phyloP scores from a whole-genome alignment of 2,888 invertebrate genomes.

The Drosophila greeni region DNA sequence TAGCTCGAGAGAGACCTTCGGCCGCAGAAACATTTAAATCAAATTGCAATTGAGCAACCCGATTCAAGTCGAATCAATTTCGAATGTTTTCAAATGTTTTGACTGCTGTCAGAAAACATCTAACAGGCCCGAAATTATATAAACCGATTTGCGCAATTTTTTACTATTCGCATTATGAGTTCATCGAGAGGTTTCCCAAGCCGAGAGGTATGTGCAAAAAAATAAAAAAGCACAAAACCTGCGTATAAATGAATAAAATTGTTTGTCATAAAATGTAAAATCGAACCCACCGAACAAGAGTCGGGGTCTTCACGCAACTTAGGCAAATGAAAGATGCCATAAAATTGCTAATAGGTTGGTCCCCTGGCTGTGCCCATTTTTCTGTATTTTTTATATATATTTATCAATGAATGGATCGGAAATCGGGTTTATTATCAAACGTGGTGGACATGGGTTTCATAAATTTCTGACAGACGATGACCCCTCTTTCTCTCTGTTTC shows the following conservation, averaged over 20 bases:
- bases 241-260: constrained; percentile 50
- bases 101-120: constrained; percentile 40
- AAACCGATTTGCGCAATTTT: constrained; percentile 56
- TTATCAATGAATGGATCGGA: constrained; percentile 47
- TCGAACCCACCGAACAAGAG: constrained; percentile 23
- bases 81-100: constrained; percentile 22
- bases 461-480: constrained; percentile 42
- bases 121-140: constrained; percentile 51
- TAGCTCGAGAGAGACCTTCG: constrained; percentile 43
- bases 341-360: constrained; percentile 61
- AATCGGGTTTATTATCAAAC: constrained; percentile 54
- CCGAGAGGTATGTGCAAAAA: constrained; percentile 29
- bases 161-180: constrained; percentile 26
- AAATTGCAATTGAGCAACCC: constrained; percentile 39
- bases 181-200: constrained; percentile 17
- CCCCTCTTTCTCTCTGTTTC: constrained; percentile 15
- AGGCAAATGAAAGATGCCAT: constrained; percentile 61
- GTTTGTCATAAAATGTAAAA: constrained; percentile 47
- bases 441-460: constrained; percentile 51
- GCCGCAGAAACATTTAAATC: constrained; percentile 35
- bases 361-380: constrained; percentile 49
- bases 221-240: neutral
- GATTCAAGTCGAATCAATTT: constrained; percentile 37
- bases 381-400: constrained; percentile 37
- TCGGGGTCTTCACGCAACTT: constrained; percentile 60